Evolutionary conservation across 2,797 vertebrate species (phyloP).

Genomic region (Lacerta bilineata): DNA sequence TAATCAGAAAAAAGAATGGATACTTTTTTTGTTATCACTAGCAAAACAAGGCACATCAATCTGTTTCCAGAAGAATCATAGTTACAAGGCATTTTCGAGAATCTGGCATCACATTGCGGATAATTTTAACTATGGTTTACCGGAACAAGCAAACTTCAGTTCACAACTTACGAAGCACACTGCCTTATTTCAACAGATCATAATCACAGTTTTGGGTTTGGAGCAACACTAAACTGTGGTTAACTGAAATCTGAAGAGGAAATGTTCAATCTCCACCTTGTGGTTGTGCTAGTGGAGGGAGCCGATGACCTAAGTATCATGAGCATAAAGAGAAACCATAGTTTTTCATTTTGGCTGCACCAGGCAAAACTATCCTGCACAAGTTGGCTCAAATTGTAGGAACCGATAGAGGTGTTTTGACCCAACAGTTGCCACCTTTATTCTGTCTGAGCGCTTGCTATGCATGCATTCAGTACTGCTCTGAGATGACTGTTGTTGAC

Average conservation of each 20-base stretch:
- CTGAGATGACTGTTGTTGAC: neutral
- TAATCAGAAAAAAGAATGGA: neutral
- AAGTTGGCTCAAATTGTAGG: neutral
- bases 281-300: neutral
- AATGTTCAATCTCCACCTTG: neutral
- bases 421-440: neutral
- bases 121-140: neutral
- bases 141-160: neutral
- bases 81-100: neutral
- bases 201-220: neutral
- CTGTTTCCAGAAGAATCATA: neutral
- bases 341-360: neutral
- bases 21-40: neutral
- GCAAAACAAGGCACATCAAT: neutral
- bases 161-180: no score
- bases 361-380: neutral
- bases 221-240: neutral
- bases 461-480: neutral
- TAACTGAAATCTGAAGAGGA: neutral
- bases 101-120: neutral
- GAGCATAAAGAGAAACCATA: no score
- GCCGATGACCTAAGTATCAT: no score
- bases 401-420: neutral
- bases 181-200: neutral
- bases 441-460: neutral